phyloP scores from a whole-genome alignment of 2,888 invertebrate genomes.

The Lepeophtheirus nordmannii region DNA sequence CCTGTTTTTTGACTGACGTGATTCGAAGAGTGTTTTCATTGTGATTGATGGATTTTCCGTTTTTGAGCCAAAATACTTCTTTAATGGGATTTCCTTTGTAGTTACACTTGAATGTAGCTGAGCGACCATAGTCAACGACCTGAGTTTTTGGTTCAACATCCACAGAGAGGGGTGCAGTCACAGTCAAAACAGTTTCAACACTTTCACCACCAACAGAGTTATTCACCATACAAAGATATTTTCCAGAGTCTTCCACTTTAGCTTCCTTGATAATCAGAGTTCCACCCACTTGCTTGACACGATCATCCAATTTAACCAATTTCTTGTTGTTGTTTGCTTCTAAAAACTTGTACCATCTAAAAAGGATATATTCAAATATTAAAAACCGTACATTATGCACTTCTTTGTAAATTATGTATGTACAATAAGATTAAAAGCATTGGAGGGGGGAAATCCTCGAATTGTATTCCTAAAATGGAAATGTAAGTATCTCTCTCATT shows the following conservation, averaged over 20 bases:
- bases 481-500: no score
- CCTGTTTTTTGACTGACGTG: conserved; percentile 77
- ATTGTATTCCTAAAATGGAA: no score
- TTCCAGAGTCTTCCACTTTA: conserved; percentile 78
- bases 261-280: conserved; percentile 82
- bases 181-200: conserved; percentile 77
- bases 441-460: no score
- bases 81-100: conserved; percentile 61
- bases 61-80: conserved; percentile 78
- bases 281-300: conserved; percentile 80
- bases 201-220: conserved; percentile 83
- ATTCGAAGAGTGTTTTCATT: conserved; percentile 64
- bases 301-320: conserved; percentile 71
- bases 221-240: conserved; percentile 82
- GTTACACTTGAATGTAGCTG: conserved; percentile 78
- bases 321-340: conserved; percentile 61
- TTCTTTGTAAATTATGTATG: not conserved
- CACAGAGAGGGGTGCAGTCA: conserved; percentile 74
- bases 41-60: conserved; percentile 62
- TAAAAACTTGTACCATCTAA: conserved; percentile 87
- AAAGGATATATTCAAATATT: not conserved
- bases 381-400: not conserved
- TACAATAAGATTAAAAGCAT: not conserved
- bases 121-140: conserved; percentile 80
- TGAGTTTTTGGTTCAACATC: conserved; percentile 77